A percentile compares a stretch with the other conserved stretches of the same genome.
These are phyloP conservation scores for Gila robusta DNA, from an alignment of 2,797 vertebrate species.

Conservation along the genomic window DNA sequence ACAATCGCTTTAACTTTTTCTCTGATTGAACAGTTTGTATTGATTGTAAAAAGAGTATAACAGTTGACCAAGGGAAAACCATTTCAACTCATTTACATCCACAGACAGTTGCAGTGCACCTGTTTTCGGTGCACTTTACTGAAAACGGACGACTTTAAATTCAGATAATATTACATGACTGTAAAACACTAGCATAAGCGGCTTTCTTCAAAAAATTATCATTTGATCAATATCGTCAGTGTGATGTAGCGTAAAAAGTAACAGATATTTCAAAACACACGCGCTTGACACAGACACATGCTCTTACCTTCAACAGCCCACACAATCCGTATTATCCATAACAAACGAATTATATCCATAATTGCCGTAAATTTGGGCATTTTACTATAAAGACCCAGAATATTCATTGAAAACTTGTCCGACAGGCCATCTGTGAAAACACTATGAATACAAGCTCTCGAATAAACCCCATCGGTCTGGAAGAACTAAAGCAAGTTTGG, in stretches of 20 bases:
- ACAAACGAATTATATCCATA: constrained; percentile 72
- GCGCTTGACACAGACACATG: constrained; percentile 42
- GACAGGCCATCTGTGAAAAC: constrained; percentile 66
- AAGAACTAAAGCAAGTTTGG: constrained; percentile 68
- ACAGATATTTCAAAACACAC: constrained; percentile 17
- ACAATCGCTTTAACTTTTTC: background rate
- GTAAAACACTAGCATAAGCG: background rate
- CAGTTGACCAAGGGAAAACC: background rate
- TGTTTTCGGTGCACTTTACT: constrained; percentile 19
- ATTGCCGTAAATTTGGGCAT: constrained; percentile 58
- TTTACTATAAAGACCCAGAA: constrained; percentile 59
- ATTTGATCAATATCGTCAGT: background rate
- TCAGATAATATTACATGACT: background rate
- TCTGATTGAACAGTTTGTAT: background rate
- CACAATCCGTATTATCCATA: constrained; percentile 74
- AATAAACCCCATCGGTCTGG: constrained; percentile 57
- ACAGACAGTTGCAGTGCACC: constrained; percentile 37
- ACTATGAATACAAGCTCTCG: constrained; percentile 55
- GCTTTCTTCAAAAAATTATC: background rate
- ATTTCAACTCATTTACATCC: constrained; percentile 22
- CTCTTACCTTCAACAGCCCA: constrained; percentile 80
- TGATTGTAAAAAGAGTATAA: background rate
- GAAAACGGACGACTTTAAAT: background rate
- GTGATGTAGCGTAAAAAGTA: constrained; percentile 15
- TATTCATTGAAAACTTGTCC: constrained; percentile 69